These are phyloP conservation scores for Heterodera carotae DNA, from an alignment of 1,140 invertebrate species.

Conservation along the genomic window DNA sequence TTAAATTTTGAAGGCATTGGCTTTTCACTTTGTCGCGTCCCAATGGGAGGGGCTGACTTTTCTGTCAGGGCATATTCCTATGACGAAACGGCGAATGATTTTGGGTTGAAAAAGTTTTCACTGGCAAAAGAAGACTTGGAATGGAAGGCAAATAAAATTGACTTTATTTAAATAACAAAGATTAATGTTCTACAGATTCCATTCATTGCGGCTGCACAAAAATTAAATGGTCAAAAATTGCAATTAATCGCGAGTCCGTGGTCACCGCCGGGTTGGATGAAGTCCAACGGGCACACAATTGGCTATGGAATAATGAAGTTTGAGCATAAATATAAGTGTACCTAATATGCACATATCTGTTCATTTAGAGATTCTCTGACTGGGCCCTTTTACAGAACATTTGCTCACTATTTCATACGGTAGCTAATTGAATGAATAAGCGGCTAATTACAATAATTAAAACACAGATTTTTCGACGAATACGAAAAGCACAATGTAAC, in stretches of 20 bases:
- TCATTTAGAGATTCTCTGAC: slow-evolving; percentile 68
- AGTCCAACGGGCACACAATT: slow-evolving; percentile 73
- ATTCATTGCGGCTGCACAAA: slow-evolving; percentile 70
- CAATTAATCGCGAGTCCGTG: slow-evolving; percentile 76
- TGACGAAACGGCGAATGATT: slow-evolving; percentile 72
- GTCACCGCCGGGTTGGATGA: slow-evolving; percentile 90
- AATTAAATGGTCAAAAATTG: slow-evolving; percentile 66
- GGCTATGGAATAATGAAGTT: slow-evolving; percentile 71
- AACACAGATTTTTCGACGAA: slow-evolving; percentile 70
- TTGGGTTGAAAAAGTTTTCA: slow-evolving; percentile 73
- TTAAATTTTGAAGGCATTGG: slow-evolving; percentile 69
- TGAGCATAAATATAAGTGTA: slow-evolving; percentile 36
- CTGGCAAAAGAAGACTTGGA: slow-evolving; percentile 74
- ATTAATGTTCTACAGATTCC: no score
- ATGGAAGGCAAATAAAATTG: slow-evolving; percentile 69
- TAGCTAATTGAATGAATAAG: slow-evolving; percentile 29
- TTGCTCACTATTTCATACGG: slow-evolving; percentile 76
- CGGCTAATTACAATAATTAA: slow-evolving; percentile 67
- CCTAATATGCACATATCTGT: no score
- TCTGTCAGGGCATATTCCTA: slow-evolving; percentile 75
- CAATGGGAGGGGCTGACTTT: slow-evolving; percentile 83
- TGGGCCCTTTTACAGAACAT: slow-evolving; percentile 76
- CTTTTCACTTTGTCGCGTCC: slow-evolving; percentile 77
- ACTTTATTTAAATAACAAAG: no score
- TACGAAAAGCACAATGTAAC: slow-evolving; percentile 70